Evolutionary conservation across 2,797 vertebrate species (phyloP).

Genomic region (Cossypha niveicapilla): DNA sequence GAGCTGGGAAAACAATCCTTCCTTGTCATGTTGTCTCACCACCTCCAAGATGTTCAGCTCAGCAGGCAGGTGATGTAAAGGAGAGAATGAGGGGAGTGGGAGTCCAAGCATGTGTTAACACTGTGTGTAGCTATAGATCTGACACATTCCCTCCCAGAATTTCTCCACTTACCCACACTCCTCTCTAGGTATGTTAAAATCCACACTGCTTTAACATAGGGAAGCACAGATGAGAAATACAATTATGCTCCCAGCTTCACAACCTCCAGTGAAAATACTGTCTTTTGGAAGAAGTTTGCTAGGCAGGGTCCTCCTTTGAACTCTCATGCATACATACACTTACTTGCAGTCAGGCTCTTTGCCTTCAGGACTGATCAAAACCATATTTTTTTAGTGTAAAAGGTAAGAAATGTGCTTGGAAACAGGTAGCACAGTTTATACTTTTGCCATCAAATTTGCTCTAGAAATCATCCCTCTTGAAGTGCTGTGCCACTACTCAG

Average conservation of each 20-base stretch:
- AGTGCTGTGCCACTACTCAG: neutral
- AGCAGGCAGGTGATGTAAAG: slow-evolving; percentile 32
- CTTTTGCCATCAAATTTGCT: neutral
- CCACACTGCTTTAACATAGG: neutral
- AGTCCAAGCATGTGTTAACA: slow-evolving; percentile 21
- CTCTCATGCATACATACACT: neutral
- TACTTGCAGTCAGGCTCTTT: neutral
- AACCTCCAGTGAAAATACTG: neutral
- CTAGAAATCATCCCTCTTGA: neutral
- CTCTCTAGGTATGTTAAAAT: neutral
- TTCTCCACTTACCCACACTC: slow-evolving; percentile 6
- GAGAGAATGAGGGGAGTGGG: slow-evolving; percentile 15
- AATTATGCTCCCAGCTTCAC: neutral
- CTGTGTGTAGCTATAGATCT: neutral
- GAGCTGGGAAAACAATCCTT: neutral
- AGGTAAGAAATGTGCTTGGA: neutral
- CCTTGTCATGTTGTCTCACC: neutral
- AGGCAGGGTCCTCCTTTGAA: neutral
- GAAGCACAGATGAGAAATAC: neutral
- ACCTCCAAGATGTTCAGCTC: slow-evolving; percentile 6
- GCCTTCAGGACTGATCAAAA: neutral
- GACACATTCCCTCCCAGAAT: neutral
- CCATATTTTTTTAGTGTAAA: neutral
- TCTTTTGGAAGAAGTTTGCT: neutral
- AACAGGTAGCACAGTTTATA: neutral